A percentile compares a stretch with the other conserved stretches of the same genome.
Evolutionary conservation across 53 echinoderm and acorn worm species (phyloP).

Genomic region (Temnopleurus reevesii): DNA sequence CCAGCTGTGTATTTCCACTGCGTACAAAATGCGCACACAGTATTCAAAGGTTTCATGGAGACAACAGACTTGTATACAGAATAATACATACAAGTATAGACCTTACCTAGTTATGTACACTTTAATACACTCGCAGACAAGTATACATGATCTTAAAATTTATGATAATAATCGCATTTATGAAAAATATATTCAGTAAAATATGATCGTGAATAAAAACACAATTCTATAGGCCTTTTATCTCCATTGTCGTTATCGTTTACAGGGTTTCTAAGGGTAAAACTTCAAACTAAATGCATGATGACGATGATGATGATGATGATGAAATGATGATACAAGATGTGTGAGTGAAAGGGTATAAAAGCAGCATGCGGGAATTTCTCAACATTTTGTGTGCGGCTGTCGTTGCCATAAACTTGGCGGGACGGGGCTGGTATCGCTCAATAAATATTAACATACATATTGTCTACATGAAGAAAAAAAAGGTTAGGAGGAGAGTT

Average conservation of each 20-base stretch:
- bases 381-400: not conserved
- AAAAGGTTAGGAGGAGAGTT: not conserved
- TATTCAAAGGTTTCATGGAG: constrained; percentile 19
- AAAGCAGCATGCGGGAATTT: constrained; percentile 31
- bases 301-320: constrained; percentile 15
- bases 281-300: constrained; percentile 22
- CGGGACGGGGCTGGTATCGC: not conserved
- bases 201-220: not conserved
- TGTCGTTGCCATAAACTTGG: not conserved
- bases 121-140: not conserved
- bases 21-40: constrained; percentile 21
- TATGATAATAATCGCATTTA: constrained; percentile 2
- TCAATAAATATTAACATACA: constrained; percentile 49
- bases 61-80: constrained; percentile 21
- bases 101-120: constrained; percentile 33
- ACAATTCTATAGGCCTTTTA: too few relatives aligned
- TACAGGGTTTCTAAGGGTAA: not conserved
- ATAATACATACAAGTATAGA: constrained; percentile 48
- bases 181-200: constrained; percentile 19
- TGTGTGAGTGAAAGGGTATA: not conserved
- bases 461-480: not conserved
- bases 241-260: not conserved
- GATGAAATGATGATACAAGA: not conserved
- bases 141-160: not conserved
- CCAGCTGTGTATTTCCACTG: constrained; percentile 30